Percentiles rank a stretch among this genome's conserved stretches.
Evolutionary conservation across 2,113 vertebrate species (phyloP).

Genomic region (Tupaia tana): DNA sequence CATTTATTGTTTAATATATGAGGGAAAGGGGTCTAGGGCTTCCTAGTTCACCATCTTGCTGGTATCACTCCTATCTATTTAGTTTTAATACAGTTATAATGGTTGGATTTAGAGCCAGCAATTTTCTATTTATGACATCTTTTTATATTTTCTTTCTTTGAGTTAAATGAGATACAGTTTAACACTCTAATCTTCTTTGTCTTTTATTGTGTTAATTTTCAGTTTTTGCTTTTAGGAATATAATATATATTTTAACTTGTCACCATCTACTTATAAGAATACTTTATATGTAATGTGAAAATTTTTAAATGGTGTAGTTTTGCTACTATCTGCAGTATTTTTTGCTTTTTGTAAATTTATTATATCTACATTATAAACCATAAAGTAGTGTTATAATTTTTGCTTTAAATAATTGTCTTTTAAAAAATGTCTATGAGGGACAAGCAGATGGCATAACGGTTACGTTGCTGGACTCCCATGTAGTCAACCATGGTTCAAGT

Average conservation of each 20-base stretch:
- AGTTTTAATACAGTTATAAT: not conserved
- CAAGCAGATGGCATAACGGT: too few relatives aligned
- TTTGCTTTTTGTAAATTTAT: not conserved
- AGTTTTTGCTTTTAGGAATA: not conserved
- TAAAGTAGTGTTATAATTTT: not conserved
- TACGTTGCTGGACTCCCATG: too few relatives aligned
- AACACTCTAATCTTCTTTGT: not conserved
- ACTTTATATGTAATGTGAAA: not conserved
- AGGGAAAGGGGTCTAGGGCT: not conserved
- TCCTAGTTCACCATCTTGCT: not conserved
- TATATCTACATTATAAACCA: not conserved
- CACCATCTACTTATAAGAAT: not conserved
- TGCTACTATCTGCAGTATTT: not conserved
- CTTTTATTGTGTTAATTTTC: not conserved
- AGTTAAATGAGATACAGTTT: not conserved
- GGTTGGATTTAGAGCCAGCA: not conserved
- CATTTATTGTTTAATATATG: not conserved
- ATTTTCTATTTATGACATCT: not conserved
- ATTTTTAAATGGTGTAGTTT: not conserved
- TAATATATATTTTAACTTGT: not conserved
- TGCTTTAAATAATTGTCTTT: not conserved
- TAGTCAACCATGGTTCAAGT: too few relatives aligned
- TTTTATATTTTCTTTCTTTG: not conserved
- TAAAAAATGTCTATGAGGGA: not conserved
- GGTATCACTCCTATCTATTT: not conserved